Percentiles rank a stretch among this genome's conserved stretches.
Evolutionary conservation across 2,797 vertebrate genomes (phyloP).

Genomic region (Pantherophis vulpinus): DNA sequence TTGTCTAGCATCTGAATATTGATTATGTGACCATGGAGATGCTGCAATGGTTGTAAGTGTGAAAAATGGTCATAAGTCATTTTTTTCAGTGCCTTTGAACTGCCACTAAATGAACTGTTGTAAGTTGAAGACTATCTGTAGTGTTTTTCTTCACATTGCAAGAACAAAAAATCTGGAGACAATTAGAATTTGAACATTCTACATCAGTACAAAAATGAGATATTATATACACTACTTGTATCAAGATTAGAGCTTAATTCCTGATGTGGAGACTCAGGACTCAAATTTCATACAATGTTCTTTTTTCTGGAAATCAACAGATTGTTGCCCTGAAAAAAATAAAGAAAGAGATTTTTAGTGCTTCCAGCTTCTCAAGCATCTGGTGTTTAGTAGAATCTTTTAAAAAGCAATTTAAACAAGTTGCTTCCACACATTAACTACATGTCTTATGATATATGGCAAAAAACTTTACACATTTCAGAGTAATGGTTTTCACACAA

Average conservation of each 20-base stretch:
- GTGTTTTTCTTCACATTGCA: neutral
- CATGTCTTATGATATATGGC: neutral
- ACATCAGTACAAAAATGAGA: neutral
- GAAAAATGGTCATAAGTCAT: neutral
- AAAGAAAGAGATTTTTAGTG: neutral
- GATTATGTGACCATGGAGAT: neutral
- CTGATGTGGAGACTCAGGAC: neutral
- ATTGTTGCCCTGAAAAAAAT: neutral
- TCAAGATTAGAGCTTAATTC: neutral
- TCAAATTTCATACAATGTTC: neutral
- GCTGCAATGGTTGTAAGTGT: neutral
- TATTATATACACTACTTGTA: neutral
- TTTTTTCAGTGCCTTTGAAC: neutral
- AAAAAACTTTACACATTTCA: neutral
- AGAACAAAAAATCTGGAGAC: neutral
- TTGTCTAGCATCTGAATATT: neutral
- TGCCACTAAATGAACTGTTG: neutral
- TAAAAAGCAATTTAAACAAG: neutral
- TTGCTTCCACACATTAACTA: neutral
- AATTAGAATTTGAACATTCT: neutral
- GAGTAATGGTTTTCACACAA: neutral
- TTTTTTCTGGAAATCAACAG: neutral
- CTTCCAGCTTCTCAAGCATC: neutral
- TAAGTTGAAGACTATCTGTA: neutral
- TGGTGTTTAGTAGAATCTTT: neutral